Evolutionary conservation across 2,113 vertebrate species (phyloP).

Genomic region (Protobothrops flavoviridis): DNA sequence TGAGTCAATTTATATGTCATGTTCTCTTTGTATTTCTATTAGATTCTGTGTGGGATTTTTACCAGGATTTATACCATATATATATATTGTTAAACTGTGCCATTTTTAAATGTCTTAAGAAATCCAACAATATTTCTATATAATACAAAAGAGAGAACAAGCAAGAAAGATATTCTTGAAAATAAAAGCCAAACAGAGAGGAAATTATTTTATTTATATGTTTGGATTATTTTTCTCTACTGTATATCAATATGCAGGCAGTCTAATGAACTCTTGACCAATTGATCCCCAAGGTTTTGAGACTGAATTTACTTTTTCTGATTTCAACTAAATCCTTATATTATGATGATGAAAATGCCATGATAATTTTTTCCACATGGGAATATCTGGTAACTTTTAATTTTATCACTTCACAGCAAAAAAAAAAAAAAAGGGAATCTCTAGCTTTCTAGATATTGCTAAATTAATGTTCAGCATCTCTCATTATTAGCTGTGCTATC

Average conservation of each 20-base stretch:
- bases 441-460: not conserved
- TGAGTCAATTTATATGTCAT: conserved; percentile 65
- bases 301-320: conserved; percentile 9
- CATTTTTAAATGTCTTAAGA: conserved; percentile 71
- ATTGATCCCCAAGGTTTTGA: not conserved
- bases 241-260: conserved; percentile 29
- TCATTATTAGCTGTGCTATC: not conserved
- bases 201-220: conserved; percentile 63
- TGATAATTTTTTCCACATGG: not conserved
- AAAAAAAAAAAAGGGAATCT: not conserved
- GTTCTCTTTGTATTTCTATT: conserved; percentile 66
- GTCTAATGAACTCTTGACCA: not conserved
- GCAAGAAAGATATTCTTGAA: conserved; percentile 66
- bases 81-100: conserved; percentile 61
- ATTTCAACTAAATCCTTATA: not conserved
- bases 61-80: conserved; percentile 69
- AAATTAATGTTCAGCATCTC: not conserved
- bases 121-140: conserved; percentile 75
- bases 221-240: conserved; percentile 60
- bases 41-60: conserved; percentile 56
- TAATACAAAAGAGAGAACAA: conserved; percentile 37
- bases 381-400: conserved; percentile 11
- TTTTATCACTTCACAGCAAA: conserved; percentile 10
- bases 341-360: conserved; percentile 5
- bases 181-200: conserved; percentile 51